Base-by-base conservation (phyloP, 2,113 vertebrate genomes). In the Sinocyclocheilus anshuiensis region DNA sequence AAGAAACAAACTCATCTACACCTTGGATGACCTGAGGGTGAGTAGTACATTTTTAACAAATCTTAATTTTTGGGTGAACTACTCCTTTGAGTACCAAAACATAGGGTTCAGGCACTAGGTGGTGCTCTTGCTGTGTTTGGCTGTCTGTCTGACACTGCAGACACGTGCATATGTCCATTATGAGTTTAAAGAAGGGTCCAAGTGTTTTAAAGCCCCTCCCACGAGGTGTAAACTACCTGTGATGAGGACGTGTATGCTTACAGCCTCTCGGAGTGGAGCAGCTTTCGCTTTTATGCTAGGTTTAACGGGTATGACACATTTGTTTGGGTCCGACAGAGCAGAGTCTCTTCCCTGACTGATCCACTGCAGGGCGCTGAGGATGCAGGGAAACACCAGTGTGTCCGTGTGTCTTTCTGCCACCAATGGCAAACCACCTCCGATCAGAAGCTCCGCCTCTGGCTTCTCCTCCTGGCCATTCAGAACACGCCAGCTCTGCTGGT, bases 181-280 rank as follows among this genome's bases (percentile, higher is more conserved):
- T 86, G 96, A 94, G 6, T 96, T 94, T 53, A 95, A 90, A 0
- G 92, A 79, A 0, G 95, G 94, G 22, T 96, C 94, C 0, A 99
- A 94, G 90, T 98, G 95, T 87, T 96, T 97, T 6, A 99, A 93
- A n/a, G 91, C 96, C 0, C 97, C 97, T 0, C 98, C 97, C 36
- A 99, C 97, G 65, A 99, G 90, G 83, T 98, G 97, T 85, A 99
- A 92, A 91, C 98, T 99, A 6, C 97, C 97, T 0, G 97, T 97
- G 88, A 98, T 92, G 10, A 99, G 96, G 84, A 99, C 93, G 0
- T 93, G 97, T 83, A 98, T 33, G 12, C 93, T 77, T 0, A 92
- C 86, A 0, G 95, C 97, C 6, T 96, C 93, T 0, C 86, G 86
- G 48, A 98, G 95, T 0, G 92, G 75, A 0, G 91, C 87, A 0